Evolutionary conservation across 2,888 invertebrate species (phyloP), one percentile per base, ranked within the genome.

Genomic region (Ctenicera cuprea): DNA sequence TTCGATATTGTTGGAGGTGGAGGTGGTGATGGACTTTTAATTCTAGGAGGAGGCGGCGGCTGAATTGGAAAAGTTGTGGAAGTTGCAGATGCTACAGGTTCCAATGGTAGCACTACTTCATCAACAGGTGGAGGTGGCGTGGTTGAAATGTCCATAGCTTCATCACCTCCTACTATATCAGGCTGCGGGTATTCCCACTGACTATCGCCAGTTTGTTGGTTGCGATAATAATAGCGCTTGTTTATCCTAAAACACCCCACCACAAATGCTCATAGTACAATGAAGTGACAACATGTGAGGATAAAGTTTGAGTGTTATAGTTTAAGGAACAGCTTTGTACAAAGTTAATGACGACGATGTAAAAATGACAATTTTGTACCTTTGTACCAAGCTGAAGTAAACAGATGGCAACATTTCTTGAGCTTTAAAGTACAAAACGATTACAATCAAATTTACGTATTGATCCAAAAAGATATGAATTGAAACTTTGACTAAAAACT

Each of bases 191-290:
- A 93, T 78, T 91, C 91, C 92, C 92, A 92, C 83, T 91, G 92
- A 61, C 90, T 89, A 76, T 89, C 89, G 38, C 90, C 91, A 26
- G 89, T 90, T 75, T 84, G 83, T 75, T 88, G 84, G 85, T 92
- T 91, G 83, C 89, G 89, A 87, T 92, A 93, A 88, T 89, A 92
- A 87, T 93, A 93, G 79, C 92, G 89, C 87, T 91, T 91, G 88
- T 90, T 90, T 81, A 88, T 87, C 87, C 92, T 92, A 90, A 86
- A 88, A 88, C 84, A 85, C 79, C 82, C 81, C 78, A 79, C 76
- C 76, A 81, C 68, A 77, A 62, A 30, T 54, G 14, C 57, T 73
- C 67, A 76, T 61, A 77, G 64, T 65, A 68, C 38, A 67, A 33
- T 52, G 63, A 71, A 76, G 52, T 68, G 70, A 43, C 74, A 69